These are phyloP conservation scores for Talpa occidentalis DNA, from an alignment of 2,113 vertebrate species.

Conservation along the genomic window DNA sequence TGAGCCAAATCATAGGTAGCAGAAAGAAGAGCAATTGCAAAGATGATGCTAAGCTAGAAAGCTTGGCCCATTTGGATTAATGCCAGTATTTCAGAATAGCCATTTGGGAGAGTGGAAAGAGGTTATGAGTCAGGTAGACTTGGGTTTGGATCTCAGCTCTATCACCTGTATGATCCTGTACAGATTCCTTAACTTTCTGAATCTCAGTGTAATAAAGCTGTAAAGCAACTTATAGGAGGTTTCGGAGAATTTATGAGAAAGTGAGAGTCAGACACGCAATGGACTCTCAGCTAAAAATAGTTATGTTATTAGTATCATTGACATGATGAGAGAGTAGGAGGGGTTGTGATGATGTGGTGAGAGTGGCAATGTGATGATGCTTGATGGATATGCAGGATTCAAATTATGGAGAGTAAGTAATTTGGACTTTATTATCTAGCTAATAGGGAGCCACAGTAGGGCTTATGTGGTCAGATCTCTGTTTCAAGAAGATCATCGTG, in stretches of 20 bases:
- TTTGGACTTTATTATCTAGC: not conserved
- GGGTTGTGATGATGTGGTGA: not conserved
- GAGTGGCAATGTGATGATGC: not conserved
- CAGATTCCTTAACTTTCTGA: not conserved
- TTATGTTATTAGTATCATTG: not conserved
- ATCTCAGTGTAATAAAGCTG: not conserved
- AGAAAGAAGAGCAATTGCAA: not conserved
- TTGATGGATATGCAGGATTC: not conserved
- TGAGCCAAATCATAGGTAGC: not conserved
- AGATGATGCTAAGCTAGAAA: not conserved
- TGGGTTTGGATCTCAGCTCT: not conserved
- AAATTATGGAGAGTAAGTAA: not conserved
- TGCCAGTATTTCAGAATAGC: not conserved
- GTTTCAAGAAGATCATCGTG: not conserved
- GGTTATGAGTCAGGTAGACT: not conserved
- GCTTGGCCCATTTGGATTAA: not conserved
- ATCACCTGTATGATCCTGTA: not conserved
- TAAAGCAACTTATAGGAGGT: not conserved
- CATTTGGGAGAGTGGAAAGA: not conserved
- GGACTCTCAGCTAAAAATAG: not conserved
- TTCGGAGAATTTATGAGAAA: constrained; percentile 30
- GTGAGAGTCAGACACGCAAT: not conserved
- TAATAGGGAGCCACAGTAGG: not conserved
- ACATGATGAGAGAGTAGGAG: not conserved
- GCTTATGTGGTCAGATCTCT: not conserved